These are phyloP conservation scores for Saturnia pavonia DNA, from an alignment of 2,888 invertebrate species.

Conservation along the genomic window DNA sequence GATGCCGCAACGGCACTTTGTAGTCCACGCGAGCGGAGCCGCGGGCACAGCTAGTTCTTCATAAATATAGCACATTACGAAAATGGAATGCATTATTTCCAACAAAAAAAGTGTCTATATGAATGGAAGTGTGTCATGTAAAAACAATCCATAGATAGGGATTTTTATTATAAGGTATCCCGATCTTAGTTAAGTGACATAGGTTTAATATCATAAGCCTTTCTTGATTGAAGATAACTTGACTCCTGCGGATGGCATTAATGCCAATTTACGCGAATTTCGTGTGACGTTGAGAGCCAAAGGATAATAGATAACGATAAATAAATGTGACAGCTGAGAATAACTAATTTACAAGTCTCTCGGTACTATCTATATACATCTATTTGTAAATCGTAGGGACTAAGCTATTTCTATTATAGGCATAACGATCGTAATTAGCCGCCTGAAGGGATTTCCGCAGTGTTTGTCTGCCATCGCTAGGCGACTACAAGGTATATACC, in stretches of 20 bases:
- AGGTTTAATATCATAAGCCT: not conserved
- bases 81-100: too few species aligned
- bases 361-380: not conserved
- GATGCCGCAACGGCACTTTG: too few species aligned
- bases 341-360: not conserved
- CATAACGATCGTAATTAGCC: conserved; percentile 54
- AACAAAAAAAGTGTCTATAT: too few species aligned
- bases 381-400: not conserved
- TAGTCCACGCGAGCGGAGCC: too few species aligned
- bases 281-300: too few species aligned
- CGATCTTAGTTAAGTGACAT: not conserved
- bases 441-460: conserved; percentile 46
- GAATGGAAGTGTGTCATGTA: too few species aligned
- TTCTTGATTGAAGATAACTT: not conserved
- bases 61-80: too few species aligned
- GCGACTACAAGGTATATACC: conserved; percentile 50
- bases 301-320: not conserved
- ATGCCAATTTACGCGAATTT: too few species aligned
- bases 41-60: too few species aligned
- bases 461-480: conserved; percentile 64
- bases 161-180: not conserved
- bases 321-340: not conserved
- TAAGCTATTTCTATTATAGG: conserved; percentile 19
- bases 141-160: too few species aligned
- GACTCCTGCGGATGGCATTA: too few species aligned